phyloP scores from a whole-genome alignment of 1,140 invertebrate species.

The Bombyx mandarina region DNA sequence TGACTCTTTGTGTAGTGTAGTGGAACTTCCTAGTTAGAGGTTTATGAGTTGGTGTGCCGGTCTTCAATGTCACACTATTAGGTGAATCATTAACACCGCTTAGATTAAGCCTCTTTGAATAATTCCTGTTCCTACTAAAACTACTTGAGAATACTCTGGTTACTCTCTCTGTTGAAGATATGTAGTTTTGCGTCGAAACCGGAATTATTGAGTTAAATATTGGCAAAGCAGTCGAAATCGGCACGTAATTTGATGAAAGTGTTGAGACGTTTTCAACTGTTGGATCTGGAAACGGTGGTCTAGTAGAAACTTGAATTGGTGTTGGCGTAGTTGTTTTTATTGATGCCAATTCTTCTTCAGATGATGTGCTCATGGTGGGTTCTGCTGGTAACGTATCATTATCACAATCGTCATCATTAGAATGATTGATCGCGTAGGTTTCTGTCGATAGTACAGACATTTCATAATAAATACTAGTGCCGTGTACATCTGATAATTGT shows the following conservation, averaged over 20 bases:
- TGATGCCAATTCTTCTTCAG: conserved; percentile 37
- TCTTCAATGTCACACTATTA: conserved; percentile 47
- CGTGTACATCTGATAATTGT: conserved; percentile 57
- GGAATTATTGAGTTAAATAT: conserved; percentile 30
- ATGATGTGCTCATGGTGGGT: conserved; percentile 35
- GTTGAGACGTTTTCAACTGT: conserved; percentile 23
- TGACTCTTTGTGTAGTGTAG: conserved; percentile 47
- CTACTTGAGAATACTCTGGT: conserved; percentile 31
- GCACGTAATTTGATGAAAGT: conserved; percentile 21
- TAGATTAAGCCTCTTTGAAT: conserved; percentile 51
- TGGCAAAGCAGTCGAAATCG: conserved; percentile 20
- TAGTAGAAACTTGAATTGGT: conserved; percentile 16
- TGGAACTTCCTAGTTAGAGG: conserved; percentile 42
- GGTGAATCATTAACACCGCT: conserved; percentile 44
- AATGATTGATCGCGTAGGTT: conserved; percentile 54
- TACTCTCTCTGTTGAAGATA: conserved; percentile 32
- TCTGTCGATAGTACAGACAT: conserved; percentile 64
- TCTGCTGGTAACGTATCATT: conserved; percentile 35
- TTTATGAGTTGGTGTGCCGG: conserved; percentile 24
- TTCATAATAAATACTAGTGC: conserved; percentile 65
- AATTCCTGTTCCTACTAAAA: conserved; percentile 44
- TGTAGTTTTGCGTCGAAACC: conserved; percentile 38
- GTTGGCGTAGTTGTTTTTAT: conserved; percentile 29
- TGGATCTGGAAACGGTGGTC: conserved; percentile 19
- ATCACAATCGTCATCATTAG: conserved; percentile 55